Percentiles rank a stretch among this genome's conserved stretches.
Conservation (phyloP, 2,113 vertebrate species). For the Platichthys stellatus region DNA sequence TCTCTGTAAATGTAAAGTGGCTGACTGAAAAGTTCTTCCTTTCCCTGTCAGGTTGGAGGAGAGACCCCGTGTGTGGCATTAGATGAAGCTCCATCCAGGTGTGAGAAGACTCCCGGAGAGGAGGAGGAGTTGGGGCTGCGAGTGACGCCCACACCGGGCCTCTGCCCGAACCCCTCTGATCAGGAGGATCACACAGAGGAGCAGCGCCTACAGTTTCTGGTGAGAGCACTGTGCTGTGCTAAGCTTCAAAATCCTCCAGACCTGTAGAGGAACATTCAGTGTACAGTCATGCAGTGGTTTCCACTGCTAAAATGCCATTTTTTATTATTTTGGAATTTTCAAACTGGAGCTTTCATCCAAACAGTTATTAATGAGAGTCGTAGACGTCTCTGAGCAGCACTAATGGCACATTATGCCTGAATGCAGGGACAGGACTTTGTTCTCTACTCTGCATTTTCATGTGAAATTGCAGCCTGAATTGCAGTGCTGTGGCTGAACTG, state of each 20-base stretch:
- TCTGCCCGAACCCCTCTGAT: slow-evolving; percentile 67
- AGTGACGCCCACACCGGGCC: slow-evolving; percentile 72
- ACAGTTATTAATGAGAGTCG: not conserved
- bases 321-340: not conserved
- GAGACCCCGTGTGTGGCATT: slow-evolving; percentile 74
- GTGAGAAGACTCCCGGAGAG: slow-evolving; percentile 76
- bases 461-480: slow-evolving; percentile 34
- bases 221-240: slow-evolving; percentile 40
- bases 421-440: not conserved
- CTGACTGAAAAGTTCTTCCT: not conserved
- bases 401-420: slow-evolving; percentile 1
- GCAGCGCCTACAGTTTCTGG: slow-evolving; percentile 79
- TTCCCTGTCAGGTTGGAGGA: slow-evolving; percentile 68
- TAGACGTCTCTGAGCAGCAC: not conserved
- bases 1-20: not conserved
- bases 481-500: slow-evolving; percentile 29
- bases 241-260: not conserved
- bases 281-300: not conserved
- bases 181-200: slow-evolving; percentile 73
- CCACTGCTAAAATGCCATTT: not conserved
- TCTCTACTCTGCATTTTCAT: slow-evolving; percentile 15
- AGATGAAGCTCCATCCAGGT: slow-evolving; percentile 78
- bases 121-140: slow-evolving; percentile 76
- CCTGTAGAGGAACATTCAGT: not conserved
- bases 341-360: not conserved